Conservation (phyloP, 2,113 vertebrate genomes). For the Gopherus evgoodei region DNA sequence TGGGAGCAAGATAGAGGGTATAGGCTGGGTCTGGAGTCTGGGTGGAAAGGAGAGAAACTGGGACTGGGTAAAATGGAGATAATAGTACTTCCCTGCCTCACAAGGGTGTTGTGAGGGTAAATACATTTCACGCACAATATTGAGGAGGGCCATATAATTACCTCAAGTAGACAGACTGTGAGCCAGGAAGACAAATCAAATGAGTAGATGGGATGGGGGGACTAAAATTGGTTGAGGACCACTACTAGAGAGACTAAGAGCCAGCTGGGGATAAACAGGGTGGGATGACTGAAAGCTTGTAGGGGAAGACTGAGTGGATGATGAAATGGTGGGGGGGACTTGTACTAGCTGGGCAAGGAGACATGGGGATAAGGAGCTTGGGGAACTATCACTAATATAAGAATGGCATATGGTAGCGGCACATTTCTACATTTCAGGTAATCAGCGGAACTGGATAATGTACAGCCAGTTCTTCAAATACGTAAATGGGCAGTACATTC, state of each 20-base stretch:
- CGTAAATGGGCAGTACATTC: background rate
- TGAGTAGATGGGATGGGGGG: background rate
- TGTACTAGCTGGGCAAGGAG: background rate
- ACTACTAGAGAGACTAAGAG: no score
- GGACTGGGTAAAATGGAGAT: background rate
- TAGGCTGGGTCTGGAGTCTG: background rate
- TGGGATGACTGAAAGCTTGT: background rate
- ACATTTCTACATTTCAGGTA: background rate
- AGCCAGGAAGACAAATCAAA: background rate
- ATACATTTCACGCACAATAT: background rate
- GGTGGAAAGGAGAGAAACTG: background rate
- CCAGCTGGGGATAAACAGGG: no score
- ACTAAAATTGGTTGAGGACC: no score
- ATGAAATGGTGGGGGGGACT: background rate
- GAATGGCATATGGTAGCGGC: background rate
- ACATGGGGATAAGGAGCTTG: background rate
- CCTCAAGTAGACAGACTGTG: background rate
- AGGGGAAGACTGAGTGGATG: background rate
- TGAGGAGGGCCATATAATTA: background rate
- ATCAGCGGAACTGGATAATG: background rate
- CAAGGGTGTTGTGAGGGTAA: background rate
- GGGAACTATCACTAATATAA: background rate
- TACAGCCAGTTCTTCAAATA: background rate
- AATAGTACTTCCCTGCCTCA: background rate
- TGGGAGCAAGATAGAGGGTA: background rate